A percentile compares a stretch with the other conserved stretches of the same genome.
Conservation (phyloP, 2,797 vertebrate species). For the Poeciliopsis infans region DNA sequence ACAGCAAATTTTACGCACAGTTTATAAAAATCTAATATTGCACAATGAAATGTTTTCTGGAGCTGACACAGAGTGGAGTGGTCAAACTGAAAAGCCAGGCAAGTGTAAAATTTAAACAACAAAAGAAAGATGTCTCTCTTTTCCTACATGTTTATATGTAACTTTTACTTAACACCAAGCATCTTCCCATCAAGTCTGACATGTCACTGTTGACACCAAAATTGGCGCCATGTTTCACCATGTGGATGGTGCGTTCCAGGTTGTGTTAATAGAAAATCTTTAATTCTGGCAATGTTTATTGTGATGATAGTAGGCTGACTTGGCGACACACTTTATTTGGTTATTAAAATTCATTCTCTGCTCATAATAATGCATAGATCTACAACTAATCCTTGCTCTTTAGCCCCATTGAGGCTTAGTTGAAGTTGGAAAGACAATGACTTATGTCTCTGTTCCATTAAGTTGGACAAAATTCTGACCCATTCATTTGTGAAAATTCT, state of each 20-base stretch:
- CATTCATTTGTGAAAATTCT: not conserved
- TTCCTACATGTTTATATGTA: not conserved
- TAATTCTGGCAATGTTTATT: not conserved
- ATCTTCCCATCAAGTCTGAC: not conserved
- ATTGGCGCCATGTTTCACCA: not conserved
- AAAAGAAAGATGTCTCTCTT: not conserved
- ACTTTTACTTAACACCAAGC: not conserved
- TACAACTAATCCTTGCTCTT: no score
- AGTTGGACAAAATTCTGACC: not conserved
- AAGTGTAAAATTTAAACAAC: not conserved
- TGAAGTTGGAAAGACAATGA: not conserved
- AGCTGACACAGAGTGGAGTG: not conserved
- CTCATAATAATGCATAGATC: no score
- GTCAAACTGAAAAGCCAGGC: not conserved
- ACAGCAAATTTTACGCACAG: not conserved
- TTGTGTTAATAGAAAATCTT: not conserved
- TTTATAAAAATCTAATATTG: not conserved
- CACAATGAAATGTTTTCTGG: not conserved
- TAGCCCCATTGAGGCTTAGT: no score
- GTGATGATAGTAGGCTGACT: not conserved
- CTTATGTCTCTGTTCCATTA: not conserved
- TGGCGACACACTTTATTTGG: not conserved
- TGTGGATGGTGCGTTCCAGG: not conserved
- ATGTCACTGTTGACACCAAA: not conserved
- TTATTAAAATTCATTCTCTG: not conserved